Base-by-base conservation (phyloP, 2,113 vertebrate species). In the Rhagologus leucostigma region DNA sequence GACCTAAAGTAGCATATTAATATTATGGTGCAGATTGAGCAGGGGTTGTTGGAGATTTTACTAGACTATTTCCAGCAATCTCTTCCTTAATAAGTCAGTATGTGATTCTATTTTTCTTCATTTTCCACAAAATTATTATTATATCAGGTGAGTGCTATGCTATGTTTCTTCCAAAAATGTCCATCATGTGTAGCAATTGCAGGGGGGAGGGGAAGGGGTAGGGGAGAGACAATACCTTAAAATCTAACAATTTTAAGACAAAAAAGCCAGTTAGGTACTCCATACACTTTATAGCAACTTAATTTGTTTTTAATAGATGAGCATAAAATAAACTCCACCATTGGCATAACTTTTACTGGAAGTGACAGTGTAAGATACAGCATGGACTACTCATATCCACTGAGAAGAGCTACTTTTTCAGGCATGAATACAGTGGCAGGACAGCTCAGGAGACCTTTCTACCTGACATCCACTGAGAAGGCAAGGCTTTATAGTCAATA, bases 141-240 rank as follows among this genome's bases (percentile, higher is more conserved):
- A 84, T 50, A n/a, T 71, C 47, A 59, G 5, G 15, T 37, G 11
- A 78, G 1, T 39, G 10, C 12, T 49, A 20, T 22, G 7, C 8
- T 76, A 9, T 9, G 9, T 59, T 59, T 78, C n/a, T 85, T 85
- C 26, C 2, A 41, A 82, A 86, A 65, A 39, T 9, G 3, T 32
- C 29, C 26, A n/a, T 23, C 4, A 15, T 8, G 0, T 63, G 14
- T 10, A 53, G 6, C 4, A 83, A 15, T 2, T 33, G 42, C 10
- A 0, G 3, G 16, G 16, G 7, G 2, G 0, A 3, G 7, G 9
- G 10, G 10, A 3, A 3, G 15, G 2, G 1, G 1, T 41, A 12
- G 41, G 41, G 41, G 41, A 41, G 4, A 2, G 3, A 2, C 20
- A 81, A 62, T 17, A 64, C 6, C 10, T 74, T 12, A 62, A 78